These are phyloP conservation scores for Papilio protenor DNA, from an alignment of 2,888 invertebrate genomes.

Conservation along the genomic window DNA sequence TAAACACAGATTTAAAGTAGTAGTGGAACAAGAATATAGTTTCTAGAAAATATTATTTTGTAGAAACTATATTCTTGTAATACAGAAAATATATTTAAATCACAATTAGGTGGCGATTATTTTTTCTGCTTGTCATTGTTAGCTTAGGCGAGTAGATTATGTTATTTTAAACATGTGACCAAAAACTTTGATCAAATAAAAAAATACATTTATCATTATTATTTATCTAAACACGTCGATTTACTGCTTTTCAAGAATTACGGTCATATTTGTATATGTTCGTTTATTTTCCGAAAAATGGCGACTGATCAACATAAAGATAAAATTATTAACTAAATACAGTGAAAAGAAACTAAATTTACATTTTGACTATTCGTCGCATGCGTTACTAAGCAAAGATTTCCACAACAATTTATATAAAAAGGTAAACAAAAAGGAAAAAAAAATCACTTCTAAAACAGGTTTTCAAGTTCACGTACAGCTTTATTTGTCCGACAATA, in stretches of 20 bases:
- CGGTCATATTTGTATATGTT: no score
- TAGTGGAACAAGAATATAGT: no score
- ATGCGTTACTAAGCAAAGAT: background rate
- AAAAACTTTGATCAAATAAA: background rate
- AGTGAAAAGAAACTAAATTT: no score
- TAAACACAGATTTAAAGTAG: no score
- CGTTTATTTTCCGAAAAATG: no score
- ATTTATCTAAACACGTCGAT: background rate
- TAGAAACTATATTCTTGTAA: no score
- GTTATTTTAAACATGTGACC: background rate
- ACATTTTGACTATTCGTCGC: background rate
- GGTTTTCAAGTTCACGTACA: conserved; percentile 10
- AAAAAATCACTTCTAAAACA: conserved; percentile 4
- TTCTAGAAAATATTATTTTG: no score
- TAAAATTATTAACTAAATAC: no score
- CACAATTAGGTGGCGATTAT: background rate
- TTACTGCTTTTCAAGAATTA: background rate
- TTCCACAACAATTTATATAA: background rate
- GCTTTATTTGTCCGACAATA: background rate
- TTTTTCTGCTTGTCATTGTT: background rate
- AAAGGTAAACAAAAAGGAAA: background rate
- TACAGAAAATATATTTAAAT: background rate
- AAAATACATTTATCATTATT: background rate
- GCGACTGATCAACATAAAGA: no score
- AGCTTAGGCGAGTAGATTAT: background rate